Conservation (phyloP, 2,113 vertebrate genomes). For the Larimichthys crocea region DNA sequence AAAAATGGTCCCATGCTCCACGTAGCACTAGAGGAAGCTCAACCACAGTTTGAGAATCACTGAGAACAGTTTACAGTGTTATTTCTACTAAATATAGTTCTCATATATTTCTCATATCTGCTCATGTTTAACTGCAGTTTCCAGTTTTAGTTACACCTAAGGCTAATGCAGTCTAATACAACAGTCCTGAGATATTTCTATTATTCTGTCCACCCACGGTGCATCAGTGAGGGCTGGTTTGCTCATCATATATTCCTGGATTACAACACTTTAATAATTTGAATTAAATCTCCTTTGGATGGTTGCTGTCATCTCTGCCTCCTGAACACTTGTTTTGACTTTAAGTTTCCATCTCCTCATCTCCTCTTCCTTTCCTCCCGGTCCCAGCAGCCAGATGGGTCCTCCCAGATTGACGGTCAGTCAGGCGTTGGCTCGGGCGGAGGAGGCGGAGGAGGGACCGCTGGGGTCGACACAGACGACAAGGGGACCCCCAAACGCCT, state of each 20-base stretch:
- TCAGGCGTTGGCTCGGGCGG: conserved; percentile 80
- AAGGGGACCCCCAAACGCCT: conserved; percentile 98
- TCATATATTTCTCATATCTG: too few relatives aligned
- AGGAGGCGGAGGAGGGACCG: conserved; percentile 71
- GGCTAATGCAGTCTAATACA: not conserved
- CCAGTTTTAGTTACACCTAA: not conserved
- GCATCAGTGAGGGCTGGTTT: not conserved
- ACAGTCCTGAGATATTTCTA: not conserved
- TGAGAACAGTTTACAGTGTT: too few relatives aligned
- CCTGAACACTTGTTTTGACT: too few relatives aligned
- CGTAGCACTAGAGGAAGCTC: too few relatives aligned
- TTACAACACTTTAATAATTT: too few relatives aligned
- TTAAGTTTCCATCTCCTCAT: conserved; percentile 1
- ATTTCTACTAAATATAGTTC: too few relatives aligned
- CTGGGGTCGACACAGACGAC: conserved; percentile 89
- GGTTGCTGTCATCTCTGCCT: too few relatives aligned
- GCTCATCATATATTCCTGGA: too few relatives aligned
- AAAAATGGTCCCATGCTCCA: too few relatives aligned
- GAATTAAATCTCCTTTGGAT: not conserved
- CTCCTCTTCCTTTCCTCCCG: not conserved
- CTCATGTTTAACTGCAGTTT: too few relatives aligned
- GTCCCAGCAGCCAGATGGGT: conserved; percentile 92
- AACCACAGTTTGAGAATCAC: too few relatives aligned
- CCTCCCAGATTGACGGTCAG: conserved; percentile 92
- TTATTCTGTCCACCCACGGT: not conserved